Base-by-base conservation (phyloP, 2,888 invertebrate genomes). In the Acronicta leporina region DNA sequence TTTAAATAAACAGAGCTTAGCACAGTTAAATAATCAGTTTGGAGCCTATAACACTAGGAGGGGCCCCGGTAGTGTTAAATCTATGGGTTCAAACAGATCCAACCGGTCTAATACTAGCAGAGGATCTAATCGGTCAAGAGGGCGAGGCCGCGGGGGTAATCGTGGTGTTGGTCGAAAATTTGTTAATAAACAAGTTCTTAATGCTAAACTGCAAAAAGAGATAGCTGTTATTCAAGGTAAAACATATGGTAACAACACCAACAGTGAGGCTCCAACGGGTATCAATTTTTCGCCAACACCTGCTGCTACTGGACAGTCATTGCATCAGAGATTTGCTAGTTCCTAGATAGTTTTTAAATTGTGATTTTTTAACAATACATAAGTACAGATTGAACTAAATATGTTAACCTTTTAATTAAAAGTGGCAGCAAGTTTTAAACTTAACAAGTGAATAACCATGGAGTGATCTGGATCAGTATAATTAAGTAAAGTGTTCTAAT, bases 171-270 rank as follows among this genome's bases (percentile, higher is more conserved):
- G 91, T 1, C 81, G 88, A 14, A 92, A 92, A 1, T 93, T 93
- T 84, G 79, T 85, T 8, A 91, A 88, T 71, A 93, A 93, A 72
- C 92, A 89, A 77, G 80, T 89, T 9, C 79, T 95, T 11, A 91
- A 95, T 83, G 83, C 89, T 0, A 89, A 88, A 69, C 79, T 94
- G 9, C 95, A 95, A 66, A 85, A 91, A 70, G 92, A 94, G 82
- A 95, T 95, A 65, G 94, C 95, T 55, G 88, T 84, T 54, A 86
- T 95, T 50, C 95, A 95, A 74, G 92, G 92, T 38, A 92, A 92
- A 79, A 77, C 79, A 15, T 86, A 80, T 74, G 86, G 85, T 8
- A 77, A 25, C 2, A 68, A 63, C 25, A 13, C 71, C 2, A 49
- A 70, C 14, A 69, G 50, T 51, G 87, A 88, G 30, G 44, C 84